Percentiles rank a stretch among this genome's conserved stretches.
Evolutionary conservation across 2,888 invertebrate species (phyloP).

Genomic region (Metalampra italica): DNA sequence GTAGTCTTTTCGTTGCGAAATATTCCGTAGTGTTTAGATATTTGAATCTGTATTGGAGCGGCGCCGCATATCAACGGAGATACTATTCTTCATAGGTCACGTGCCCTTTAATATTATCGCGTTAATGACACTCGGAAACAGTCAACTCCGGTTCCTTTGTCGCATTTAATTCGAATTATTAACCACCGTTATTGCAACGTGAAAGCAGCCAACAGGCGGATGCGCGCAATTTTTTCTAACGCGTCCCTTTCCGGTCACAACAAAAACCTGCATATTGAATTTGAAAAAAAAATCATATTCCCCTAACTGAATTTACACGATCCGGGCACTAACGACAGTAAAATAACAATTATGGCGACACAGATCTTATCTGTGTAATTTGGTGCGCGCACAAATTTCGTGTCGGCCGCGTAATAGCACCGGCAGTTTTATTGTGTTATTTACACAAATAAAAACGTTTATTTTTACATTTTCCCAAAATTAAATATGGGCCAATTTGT

Average conservation of each 20-base stretch:
- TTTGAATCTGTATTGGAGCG: neutral
- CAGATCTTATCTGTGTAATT: conserved; percentile 73
- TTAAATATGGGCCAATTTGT: conserved; percentile 75
- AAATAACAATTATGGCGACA: conserved; percentile 73
- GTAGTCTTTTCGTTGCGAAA: neutral
- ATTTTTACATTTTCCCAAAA: conserved; percentile 78
- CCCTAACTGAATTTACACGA: conserved; percentile 76
- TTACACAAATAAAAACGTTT: conserved; percentile 79
- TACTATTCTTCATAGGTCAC: conserved; percentile 31
- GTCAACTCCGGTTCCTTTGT: conserved; percentile 34
- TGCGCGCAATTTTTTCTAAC: conserved; percentile 71
- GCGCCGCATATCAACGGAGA: conserved; percentile 1
- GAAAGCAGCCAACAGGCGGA: conserved; percentile 57
- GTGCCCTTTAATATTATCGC: conserved; percentile 41
- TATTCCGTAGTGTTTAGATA: neutral
- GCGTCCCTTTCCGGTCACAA: conserved; percentile 63
- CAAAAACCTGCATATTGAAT: conserved; percentile 58
- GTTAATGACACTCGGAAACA: conserved; percentile 30
- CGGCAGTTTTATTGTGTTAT: conserved; percentile 76
- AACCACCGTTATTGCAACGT: conserved; percentile 67
- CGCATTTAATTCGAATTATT: conserved; percentile 37
- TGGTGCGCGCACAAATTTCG: conserved; percentile 60
- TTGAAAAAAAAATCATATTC: conserved; percentile 56
- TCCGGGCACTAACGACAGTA: conserved; percentile 68
- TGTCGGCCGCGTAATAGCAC: conserved; percentile 56